These are phyloP conservation scores for Sceloporus tristichus DNA, from an alignment of 2,113 vertebrate genomes.

Conservation along the genomic window DNA sequence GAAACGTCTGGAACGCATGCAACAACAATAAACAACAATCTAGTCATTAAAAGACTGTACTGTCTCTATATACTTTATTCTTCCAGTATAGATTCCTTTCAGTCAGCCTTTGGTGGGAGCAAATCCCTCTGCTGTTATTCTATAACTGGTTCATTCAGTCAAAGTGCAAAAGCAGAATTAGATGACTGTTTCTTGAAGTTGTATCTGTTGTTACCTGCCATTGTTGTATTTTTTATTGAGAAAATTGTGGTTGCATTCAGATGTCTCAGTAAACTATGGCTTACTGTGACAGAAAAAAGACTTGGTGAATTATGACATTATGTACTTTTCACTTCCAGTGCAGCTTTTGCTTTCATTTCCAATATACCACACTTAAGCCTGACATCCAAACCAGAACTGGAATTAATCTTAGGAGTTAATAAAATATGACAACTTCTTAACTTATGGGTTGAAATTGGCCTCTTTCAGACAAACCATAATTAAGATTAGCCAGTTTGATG, in stretches of 20 bases:
- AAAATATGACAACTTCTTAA: background rate
- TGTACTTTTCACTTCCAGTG: background rate
- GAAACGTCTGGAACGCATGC: too few relatives aligned
- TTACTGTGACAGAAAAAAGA: background rate
- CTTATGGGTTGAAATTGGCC: background rate
- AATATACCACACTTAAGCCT: background rate
- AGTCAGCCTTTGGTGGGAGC: background rate
- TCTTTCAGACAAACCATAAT: background rate
- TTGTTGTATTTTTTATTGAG: background rate
- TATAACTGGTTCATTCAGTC: background rate
- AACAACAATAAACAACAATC: too few relatives aligned
- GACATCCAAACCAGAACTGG: background rate
- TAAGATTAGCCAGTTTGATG: background rate
- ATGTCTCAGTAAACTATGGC: background rate
- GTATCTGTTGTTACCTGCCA: background rate
- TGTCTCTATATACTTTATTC: background rate
- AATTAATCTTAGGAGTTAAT: background rate
- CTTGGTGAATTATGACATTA: background rate
- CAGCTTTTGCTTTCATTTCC: background rate
- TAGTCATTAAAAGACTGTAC: background rate
- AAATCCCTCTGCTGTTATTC: background rate
- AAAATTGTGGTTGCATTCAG: background rate
- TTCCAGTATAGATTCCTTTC: background rate
- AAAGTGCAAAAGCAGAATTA: background rate
- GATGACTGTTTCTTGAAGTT: background rate